These are phyloP conservation scores for Zosterops hypoxanthus DNA, from an alignment of 2,113 vertebrate species.

Conservation along the genomic window DNA sequence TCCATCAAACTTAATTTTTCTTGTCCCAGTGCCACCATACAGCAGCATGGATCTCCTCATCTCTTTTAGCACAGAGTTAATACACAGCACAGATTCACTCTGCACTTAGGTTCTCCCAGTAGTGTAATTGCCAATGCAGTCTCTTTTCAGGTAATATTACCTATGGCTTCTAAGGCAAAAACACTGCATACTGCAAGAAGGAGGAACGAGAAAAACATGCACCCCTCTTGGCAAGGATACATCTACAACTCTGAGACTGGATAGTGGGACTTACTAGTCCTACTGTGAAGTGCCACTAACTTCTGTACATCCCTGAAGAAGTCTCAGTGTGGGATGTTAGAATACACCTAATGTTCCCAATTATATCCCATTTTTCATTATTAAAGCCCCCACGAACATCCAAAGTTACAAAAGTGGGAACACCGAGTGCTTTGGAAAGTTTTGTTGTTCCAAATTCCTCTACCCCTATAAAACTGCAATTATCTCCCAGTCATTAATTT, in stretches of 20 bases:
- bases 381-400: neutral
- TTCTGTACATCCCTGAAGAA: neutral
- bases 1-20: neutral
- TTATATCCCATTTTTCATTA: neutral
- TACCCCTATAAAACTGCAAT: neutral
- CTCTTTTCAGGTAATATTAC: neutral
- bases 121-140: neutral
- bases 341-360: neutral
- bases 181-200: neutral
- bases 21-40: neutral
- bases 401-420: neutral
- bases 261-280: neutral
- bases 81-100: neutral
- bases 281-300: neutral
- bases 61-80: neutral
- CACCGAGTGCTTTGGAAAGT: neutral
- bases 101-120: neutral
- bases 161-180: neutral
- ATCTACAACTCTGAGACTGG: neutral
- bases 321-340: neutral
- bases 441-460: neutral
- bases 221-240: neutral
- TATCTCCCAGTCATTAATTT: neutral
- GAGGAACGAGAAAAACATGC: neutral
- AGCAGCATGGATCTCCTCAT: neutral